These are phyloP conservation scores for Furcifer pardalis DNA, from an alignment of 2,797 vertebrate genomes.

Conservation along the genomic window DNA sequence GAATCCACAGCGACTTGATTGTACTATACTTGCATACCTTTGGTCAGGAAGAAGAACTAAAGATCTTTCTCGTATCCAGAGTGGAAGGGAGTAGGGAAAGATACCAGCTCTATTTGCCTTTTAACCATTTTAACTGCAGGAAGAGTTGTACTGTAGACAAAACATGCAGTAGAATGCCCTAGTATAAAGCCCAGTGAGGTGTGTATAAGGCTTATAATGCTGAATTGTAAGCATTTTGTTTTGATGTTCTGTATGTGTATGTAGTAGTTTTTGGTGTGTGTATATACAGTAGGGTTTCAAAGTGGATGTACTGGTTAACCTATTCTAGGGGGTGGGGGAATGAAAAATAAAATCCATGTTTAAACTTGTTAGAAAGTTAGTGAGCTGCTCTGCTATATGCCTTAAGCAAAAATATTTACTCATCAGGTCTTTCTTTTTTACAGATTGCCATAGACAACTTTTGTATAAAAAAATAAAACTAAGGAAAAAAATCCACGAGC, in stretches of 20 bases:
- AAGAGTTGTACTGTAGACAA: background rate
- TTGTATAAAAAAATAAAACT: conserved; percentile 54
- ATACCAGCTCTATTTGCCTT: conserved; percentile 63
- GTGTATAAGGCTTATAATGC: conserved; percentile 53
- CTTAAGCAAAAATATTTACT: conserved; percentile 81
- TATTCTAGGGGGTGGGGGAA: conserved; percentile 60
- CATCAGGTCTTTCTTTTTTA: conserved; percentile 77
- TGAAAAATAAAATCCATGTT: conserved; percentile 62
- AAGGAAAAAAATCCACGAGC: conserved; percentile 49
- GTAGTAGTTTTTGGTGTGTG: conserved; percentile 72
- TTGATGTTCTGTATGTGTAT: conserved; percentile 67
- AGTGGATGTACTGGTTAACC: conserved; percentile 71
- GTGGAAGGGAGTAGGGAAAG: background rate
- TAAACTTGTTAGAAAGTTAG: conserved; percentile 73
- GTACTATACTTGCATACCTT: conserved; percentile 50
- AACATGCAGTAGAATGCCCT: background rate
- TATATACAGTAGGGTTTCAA: conserved; percentile 73
- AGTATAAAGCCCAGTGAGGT: conserved; percentile 51
- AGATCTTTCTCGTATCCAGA: conserved; percentile 40
- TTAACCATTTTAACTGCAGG: conserved; percentile 31
- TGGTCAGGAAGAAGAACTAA: conserved; percentile 12
- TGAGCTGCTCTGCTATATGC: conserved; percentile 81
- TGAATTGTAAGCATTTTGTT: conserved; percentile 62
- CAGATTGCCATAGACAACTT: conserved; percentile 76
- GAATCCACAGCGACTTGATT: conserved; percentile 25